A percentile compares a stretch with the other conserved stretches of the same genome.
Conservation (phyloP, 2,797 vertebrate species). For the Microcaecilia unicolor region DNA sequence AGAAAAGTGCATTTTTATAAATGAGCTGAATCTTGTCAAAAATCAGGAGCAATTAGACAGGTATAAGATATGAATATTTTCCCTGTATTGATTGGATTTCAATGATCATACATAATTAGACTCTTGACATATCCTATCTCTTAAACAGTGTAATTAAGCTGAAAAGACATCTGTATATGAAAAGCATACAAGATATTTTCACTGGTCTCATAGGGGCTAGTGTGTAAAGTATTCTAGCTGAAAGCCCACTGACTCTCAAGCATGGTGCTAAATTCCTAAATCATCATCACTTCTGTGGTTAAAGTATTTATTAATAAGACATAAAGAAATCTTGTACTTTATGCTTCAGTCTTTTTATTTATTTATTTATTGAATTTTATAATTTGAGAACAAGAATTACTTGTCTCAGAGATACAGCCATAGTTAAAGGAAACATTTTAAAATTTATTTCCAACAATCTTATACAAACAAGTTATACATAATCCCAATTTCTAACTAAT, state of each 20-base stretch:
- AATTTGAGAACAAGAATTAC: too few species aligned
- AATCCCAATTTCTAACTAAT: too few species aligned
- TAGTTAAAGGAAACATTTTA: too few species aligned
- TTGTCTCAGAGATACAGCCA: too few species aligned
- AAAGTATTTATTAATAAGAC: constrained; percentile 61
- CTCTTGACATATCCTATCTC: constrained; percentile 17
- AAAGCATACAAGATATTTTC: constrained; percentile 17
- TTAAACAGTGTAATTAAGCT: constrained; percentile 14
- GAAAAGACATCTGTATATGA: constrained; percentile 13
- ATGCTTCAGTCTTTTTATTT: too few species aligned
- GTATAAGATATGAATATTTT: constrained; percentile 20
- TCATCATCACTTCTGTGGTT: constrained; percentile 40
- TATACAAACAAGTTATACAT: too few species aligned
- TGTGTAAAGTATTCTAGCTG: constrained; percentile 21
- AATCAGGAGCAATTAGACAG: background rate
- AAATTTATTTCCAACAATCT: too few species aligned
- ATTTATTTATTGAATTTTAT: too few species aligned
- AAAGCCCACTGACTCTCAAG: constrained; percentile 15
- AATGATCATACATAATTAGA: constrained; percentile 10
- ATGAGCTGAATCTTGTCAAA: constrained; percentile 4
- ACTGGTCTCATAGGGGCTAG: constrained; percentile 1
- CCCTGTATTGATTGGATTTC: constrained; percentile 23
- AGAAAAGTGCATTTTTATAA: background rate
- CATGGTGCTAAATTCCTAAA: constrained; percentile 25
- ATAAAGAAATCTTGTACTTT: constrained; percentile 12